Conservation (phyloP, 2,113 vertebrate genomes). For the Labeo catla region DNA sequence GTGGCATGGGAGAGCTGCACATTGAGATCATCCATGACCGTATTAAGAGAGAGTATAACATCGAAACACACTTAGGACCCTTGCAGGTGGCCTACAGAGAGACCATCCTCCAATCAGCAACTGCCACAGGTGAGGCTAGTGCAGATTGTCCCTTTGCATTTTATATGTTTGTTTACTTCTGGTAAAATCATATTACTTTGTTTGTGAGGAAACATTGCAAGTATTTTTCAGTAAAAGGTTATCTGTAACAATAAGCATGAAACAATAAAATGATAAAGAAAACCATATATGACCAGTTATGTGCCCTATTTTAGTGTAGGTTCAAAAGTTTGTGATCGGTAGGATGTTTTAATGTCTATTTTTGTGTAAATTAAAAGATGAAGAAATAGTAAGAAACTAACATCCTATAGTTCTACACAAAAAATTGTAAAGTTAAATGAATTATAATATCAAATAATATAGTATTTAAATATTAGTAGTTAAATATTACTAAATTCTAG, state of each 20-base stretch:
- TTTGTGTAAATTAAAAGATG: not conserved
- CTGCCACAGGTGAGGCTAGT: constrained; percentile 76
- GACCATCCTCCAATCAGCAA: constrained; percentile 81
- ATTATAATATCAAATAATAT: not conserved
- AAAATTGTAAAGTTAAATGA: not conserved
- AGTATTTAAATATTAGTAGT: not conserved
- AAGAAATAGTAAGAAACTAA: not conserved
- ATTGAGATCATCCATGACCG: constrained; percentile 96
- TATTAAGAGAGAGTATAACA: constrained; percentile 90
- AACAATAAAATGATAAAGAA: constrained; percentile 2
- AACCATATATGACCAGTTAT: not conserved
- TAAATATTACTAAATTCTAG: not conserved
- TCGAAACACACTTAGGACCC: constrained; percentile 91
- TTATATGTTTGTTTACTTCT: not conserved
- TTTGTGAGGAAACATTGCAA: not conserved
- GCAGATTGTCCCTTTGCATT: not conserved
- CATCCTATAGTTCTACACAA: not conserved
- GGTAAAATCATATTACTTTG: not conserved
- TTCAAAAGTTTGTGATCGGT: not conserved
- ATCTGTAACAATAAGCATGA: not conserved
- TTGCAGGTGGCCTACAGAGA: constrained; percentile 95
- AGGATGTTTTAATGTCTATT: not conserved
- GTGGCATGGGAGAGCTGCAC: constrained; percentile 98
- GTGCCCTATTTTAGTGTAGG: not conserved
- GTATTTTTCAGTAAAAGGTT: not conserved